Evolutionary conservation across 1,140 invertebrate species (phyloP), one percentile per base, ranked within the genome.

Genomic region (Plodia interpunctella): DNA sequence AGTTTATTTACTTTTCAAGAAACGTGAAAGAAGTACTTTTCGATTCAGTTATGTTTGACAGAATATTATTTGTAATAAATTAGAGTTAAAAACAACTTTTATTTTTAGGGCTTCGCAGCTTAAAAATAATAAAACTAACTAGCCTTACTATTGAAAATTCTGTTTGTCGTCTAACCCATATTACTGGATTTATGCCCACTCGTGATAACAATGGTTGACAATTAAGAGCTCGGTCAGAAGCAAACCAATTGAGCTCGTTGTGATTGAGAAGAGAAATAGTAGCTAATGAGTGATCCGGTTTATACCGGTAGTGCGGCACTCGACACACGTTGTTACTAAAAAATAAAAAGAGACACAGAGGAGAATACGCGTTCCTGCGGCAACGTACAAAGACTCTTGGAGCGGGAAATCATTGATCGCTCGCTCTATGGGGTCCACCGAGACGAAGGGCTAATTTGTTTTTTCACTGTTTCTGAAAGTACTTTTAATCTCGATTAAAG

Each of bases 181-280:
- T n/a, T n/a, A n/a, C n/a, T n/a, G 13, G 13, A 35, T 35, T 9
- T 11, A 35, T 2, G 6, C 21, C 21, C 21, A 3, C 21, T 25
- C 21, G 21, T 44, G 13, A 15, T 6, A 10, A 44, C 13, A 44
- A 44, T 44, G 13, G 3, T 15, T 15, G 38, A 17, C 38, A 44
- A 44, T 44, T 44, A 44, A 44, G 38, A 44, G 15, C 13, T 44
- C 38, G 38, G 38, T 44, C 15, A 15, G 13, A n/a, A 44, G 9
- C 38, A 4, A 15, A 3, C 38, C n/a, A 44, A 1, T 8, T 8
- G 38, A 15, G 38, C 30, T 32, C 8, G 30, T 44, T 44, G n/a
- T 44, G 38, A 44, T 44, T 44, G 38, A n/a, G 38, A 44, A 44
- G 38, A n/a, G 38, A 44, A n/a, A 44, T 44, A 44, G n/a, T n/a